These are phyloP conservation scores for Phacellophora camtschatica DNA, from an alignment of 30 jellyfish, hydroid and myxozoan genomes.

Conservation along the genomic window DNA sequence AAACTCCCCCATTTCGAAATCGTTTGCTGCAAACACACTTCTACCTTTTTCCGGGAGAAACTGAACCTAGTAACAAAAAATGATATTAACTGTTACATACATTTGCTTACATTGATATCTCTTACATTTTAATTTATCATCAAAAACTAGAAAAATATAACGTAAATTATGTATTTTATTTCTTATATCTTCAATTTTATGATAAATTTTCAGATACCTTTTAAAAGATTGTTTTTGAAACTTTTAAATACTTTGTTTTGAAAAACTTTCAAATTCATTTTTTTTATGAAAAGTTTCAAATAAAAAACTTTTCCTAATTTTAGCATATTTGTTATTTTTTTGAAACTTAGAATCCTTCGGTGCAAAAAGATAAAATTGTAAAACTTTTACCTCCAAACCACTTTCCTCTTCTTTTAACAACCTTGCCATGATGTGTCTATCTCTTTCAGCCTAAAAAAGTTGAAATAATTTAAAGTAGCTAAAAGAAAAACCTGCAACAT, in stretches of 20 bases:
- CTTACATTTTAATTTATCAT: too few relatives aligned
- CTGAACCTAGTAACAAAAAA: slow-evolving; percentile 69
- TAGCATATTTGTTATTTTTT: not conserved
- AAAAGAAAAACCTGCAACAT: too few relatives aligned
- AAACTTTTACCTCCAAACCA: slow-evolving; percentile 84
- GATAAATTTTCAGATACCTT: too few relatives aligned
- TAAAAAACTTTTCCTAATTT: too few relatives aligned
- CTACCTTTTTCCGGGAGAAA: slow-evolving; percentile 96
- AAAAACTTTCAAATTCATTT: too few relatives aligned
- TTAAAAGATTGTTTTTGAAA: too few relatives aligned
- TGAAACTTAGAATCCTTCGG: not conserved
- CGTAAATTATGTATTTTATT: too few relatives aligned
- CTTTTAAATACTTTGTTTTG: too few relatives aligned
- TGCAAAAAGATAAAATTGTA: not conserved
- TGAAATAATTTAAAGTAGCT: too few relatives aligned
- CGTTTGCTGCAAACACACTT: slow-evolving; percentile 78
- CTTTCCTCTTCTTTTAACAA: slow-evolving; percentile 85
- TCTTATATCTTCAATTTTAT: too few relatives aligned
- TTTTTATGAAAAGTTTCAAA: too few relatives aligned
- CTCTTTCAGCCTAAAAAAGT: slow-evolving; percentile 52
- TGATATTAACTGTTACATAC: not conserved
- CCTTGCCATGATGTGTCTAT: slow-evolving; percentile 31
- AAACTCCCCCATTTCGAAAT: slow-evolving; percentile 84
- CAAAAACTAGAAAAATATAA: too few relatives aligned
- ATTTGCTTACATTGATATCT: not conserved